Evolutionary conservation across 2,113 vertebrate species (phyloP).

Genomic region (Geococcyx californianus): DNA sequence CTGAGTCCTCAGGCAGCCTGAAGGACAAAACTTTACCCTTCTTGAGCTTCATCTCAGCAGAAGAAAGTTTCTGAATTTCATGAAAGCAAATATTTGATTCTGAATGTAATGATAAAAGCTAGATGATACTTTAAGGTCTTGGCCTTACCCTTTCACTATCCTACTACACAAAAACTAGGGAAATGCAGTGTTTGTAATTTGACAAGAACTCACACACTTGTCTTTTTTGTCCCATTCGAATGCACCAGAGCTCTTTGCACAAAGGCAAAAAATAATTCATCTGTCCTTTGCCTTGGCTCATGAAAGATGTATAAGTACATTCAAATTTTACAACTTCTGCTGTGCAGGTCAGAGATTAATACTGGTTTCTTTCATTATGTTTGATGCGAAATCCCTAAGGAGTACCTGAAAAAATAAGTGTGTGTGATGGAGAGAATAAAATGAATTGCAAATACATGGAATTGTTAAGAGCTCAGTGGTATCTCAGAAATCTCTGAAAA

Average conservation of each 20-base stretch:
- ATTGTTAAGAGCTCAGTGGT: conserved; percentile 4
- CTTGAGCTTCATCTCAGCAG: neutral
- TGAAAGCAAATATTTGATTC: conserved; percentile 44
- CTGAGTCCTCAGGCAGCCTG: neutral
- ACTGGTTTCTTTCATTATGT: conserved; percentile 15
- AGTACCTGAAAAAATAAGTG: conserved; percentile 24
- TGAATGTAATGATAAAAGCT: conserved; percentile 1
- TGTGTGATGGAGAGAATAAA: neutral
- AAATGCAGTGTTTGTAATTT: neutral
- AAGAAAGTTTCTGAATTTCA: conserved; percentile 5
- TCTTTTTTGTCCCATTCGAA: neutral
- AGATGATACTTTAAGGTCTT: conserved; percentile 9
- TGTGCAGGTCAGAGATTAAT: conserved; percentile 43
- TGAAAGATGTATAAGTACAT: conserved; percentile 40
- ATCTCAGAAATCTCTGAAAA: conserved; percentile 14
- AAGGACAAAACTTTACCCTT: conserved; percentile 28
- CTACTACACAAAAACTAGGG: neutral
- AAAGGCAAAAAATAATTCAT: conserved; percentile 19
- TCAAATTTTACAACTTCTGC: conserved; percentile 9
- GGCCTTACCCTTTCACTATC: neutral
- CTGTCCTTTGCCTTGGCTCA: conserved; percentile 18
- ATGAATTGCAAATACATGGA: conserved; percentile 47
- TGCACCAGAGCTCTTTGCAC: neutral
- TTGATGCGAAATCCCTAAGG: conserved; percentile 35
- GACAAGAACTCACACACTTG: neutral